Base-by-base conservation (phyloP, 1,140 invertebrate genomes). In the Aricia agestis region DNA sequence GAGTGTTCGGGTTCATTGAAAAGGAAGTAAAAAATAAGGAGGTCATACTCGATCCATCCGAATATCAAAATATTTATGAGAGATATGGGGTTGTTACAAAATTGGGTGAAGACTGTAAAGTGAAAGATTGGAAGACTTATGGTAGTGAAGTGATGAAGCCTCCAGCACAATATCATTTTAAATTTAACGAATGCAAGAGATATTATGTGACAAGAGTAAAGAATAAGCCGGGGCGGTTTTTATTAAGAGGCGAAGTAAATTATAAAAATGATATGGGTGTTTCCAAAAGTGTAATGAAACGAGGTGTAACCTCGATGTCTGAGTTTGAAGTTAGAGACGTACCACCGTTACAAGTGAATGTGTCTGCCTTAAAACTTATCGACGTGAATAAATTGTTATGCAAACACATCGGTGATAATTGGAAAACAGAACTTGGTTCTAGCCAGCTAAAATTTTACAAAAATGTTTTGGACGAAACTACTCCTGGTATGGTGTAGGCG, bases 321-420 rank as follows among this genome's bases (percentile, higher is more conserved):
- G 70, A 67, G 13, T 58, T 71, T 67, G 70, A 31, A n/a, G 42
- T 71, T 31, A 59, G 65, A 66, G 63, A 67, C 5, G 42, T 71
- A 67, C 65, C 70, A 58, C 70, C 63, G 6, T 36, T 58, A 18
- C 65, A 67, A 71, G 42, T 32, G 17, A 45, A 71, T 32, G 41
- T 66, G n/a, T 57, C 63, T 71, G 61, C 63, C 18, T 31, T 66
- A 13, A 71, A 71, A 71, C 11, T 71, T 57, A n/a, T 10, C 7
- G 69, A 71, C 13, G 70, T 71, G 13, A 66, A 71, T 36, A 71
- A 71, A 67, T 58, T 71, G 19, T 71, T 71, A 67, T 58, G 42
- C 42, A 71, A 71, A 36, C 70, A 67, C 45, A 67, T 67, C 42
- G 45, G 65, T 58, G 65, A 71, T 36, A 17, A 59, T 71, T 71